Evolutionary conservation across 2,113 vertebrate species (phyloP), one percentile per base, ranked within the genome.

Genomic region (Holacanthus passer): DNA sequence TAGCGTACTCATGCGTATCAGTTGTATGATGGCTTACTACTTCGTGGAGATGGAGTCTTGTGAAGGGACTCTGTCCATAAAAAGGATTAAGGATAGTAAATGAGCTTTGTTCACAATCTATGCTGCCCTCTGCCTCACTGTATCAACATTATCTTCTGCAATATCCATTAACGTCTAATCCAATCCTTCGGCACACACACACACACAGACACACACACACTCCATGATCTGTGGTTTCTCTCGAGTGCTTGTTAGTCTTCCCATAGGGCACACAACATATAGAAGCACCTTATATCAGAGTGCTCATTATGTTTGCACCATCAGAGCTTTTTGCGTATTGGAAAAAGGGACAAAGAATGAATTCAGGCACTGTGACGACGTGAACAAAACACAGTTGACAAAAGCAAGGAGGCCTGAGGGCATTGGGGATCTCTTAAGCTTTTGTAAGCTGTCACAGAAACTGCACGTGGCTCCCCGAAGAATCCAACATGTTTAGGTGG

Each of bases 41-140:
- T 65, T 52, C 24, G 35, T 37, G 31, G 62, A 62, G 22, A 52
- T 43, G 67, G 22, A 39, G 58, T 59, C 9, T 50, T 27, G 60
- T 73, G n/a, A 53, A 63, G 41, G 17, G 32, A 74, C 50, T 67
- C 35, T 60, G 48, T 60, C 53, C 59, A 80, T 77, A 56, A 60
- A 70, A 41, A 62, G 53, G 72, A 87, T n/a, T 78, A 73, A 32
- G 35, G 68, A 80, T 82, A 37, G 59, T 55, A 73, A 85, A 89
- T 85, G 47, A 78, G 55, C 19, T 82, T 81, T 60, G 66, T 48
- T 77, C 55, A 60, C 50, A 73, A 72, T 69, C 65, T 48, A 83
- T 81, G 74, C 27, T 11, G 20, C 50, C 43, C 62, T 13, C 10
- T 53, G 6, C 70, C 31, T 69, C 72, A 63, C 48, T 69, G 24